Percentiles rank a stretch among this genome's conserved stretches.
Evolutionary conservation across 35 echinoderm and acorn worm genomes (phyloP).

Genomic region (Strongylocentrotus purpuratus): DNA sequence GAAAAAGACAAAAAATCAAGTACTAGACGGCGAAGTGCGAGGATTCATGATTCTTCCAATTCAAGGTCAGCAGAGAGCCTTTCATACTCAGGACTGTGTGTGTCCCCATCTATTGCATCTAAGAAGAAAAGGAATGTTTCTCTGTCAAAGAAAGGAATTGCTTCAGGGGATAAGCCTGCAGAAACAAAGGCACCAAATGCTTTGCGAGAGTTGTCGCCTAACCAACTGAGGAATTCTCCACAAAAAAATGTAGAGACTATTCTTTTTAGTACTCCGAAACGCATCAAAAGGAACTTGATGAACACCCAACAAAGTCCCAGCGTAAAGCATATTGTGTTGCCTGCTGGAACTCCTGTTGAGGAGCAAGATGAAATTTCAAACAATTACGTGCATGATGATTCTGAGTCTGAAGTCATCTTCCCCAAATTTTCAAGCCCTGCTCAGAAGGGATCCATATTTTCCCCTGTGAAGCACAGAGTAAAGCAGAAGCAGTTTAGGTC

Average conservation of each 20-base stretch:
- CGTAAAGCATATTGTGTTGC: slow-evolving; percentile 58
- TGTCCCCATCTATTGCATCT: neutral
- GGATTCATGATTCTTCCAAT: neutral
- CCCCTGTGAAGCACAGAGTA: slow-evolving; percentile 65
- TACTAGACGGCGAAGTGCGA: slow-evolving; percentile 48
- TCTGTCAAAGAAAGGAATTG: neutral
- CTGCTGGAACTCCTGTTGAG: slow-evolving; percentile 66
- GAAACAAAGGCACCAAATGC: neutral
- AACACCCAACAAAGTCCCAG: slow-evolving; percentile 59
- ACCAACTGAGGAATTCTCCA: neutral
- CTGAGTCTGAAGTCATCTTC: slow-evolving; percentile 69
- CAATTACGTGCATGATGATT: slow-evolving; percentile 80
- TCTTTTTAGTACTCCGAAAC: slow-evolving; percentile 18
- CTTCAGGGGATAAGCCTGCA: neutral
- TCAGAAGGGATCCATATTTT: slow-evolving; percentile 58
- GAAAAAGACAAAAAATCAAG: slow-evolving; percentile 14
- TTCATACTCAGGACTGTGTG: slow-evolving; percentile 25
- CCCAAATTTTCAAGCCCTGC: slow-evolving; percentile 80
- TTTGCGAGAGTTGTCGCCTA: slow-evolving; percentile 59
- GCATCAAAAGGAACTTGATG: neutral
- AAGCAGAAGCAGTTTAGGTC: neutral
- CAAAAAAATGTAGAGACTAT: neutral
- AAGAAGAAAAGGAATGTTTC: slow-evolving; percentile 19
- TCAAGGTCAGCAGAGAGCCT: neutral
- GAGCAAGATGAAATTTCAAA: slow-evolving; percentile 69